A percentile compares a stretch with the other conserved stretches of the same genome.
These are phyloP conservation scores for Petrocephalus microphthalmus DNA, from an alignment of 2,113 vertebrate genomes.

Conservation along the genomic window DNA sequence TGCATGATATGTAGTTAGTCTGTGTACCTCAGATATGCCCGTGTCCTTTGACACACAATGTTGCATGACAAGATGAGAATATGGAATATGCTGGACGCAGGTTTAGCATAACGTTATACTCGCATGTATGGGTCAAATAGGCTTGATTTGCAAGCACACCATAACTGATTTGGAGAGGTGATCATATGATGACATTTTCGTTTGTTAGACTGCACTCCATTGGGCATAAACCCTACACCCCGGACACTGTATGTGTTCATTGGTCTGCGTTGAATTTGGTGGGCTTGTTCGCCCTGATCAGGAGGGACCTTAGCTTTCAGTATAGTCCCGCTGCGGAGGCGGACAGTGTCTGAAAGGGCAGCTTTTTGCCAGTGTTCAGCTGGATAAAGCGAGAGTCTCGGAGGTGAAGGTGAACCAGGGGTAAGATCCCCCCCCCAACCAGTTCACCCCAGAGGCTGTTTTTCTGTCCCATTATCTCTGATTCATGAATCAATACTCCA, in stretches of 20 bases:
- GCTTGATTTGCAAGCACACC: background rate
- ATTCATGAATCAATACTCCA: conserved; percentile 42
- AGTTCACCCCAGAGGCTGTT: background rate
- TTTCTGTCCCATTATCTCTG: conserved; percentile 31
- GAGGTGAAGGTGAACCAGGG: background rate
- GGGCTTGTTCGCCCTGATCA: background rate
- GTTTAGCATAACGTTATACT: background rate
- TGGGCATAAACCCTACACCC: background rate
- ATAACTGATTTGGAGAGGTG: background rate
- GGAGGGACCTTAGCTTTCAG: background rate
- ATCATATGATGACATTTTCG: background rate
- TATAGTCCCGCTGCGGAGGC: background rate
- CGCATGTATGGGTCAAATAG: background rate
- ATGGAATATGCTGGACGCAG: background rate
- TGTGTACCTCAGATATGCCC: background rate
- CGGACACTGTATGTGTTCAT: background rate
- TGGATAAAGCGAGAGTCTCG: background rate
- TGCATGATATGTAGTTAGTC: background rate
- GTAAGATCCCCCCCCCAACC: background rate
- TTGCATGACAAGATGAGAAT: background rate
- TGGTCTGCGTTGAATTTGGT: background rate
- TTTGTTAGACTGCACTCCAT: background rate
- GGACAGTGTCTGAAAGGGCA: background rate
- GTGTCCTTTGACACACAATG: background rate
- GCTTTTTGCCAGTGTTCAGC: background rate